A percentile compares a stretch with the other conserved stretches of the same genome.
Evolutionary conservation across 1,140 invertebrate species (phyloP).

Genomic region (Sogatella furcifera): DNA sequence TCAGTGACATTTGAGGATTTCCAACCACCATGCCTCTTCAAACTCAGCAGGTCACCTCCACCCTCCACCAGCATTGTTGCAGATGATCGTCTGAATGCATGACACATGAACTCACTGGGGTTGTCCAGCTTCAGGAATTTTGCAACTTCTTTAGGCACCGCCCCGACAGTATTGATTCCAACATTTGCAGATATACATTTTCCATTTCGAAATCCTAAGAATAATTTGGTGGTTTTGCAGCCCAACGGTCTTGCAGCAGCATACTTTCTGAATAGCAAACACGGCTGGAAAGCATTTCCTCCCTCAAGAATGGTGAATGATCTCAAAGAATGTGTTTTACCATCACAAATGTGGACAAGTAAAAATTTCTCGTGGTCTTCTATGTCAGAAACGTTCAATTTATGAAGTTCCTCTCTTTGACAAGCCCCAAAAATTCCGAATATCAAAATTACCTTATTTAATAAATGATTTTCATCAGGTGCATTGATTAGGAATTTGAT

Average conservation of each 20-base stretch:
- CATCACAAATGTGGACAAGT: background rate
- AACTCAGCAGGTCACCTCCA: slow-evolving; percentile 1
- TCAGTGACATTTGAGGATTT: slow-evolving; percentile 1
- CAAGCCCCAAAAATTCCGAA: background rate
- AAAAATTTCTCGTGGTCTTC: background rate
- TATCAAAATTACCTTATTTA: slow-evolving; percentile 1
- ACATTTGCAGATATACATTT: slow-evolving; percentile 2
- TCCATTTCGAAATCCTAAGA: background rate
- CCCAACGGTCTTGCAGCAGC: too few relatives aligned
- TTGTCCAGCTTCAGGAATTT: background rate
- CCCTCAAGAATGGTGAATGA: background rate
- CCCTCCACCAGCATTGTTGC: slow-evolving; percentile 7
- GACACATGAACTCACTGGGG: background rate
- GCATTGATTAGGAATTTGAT: background rate
- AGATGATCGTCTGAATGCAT: background rate
- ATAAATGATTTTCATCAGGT: background rate
- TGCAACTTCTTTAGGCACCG: background rate
- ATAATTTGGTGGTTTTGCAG: too few relatives aligned
- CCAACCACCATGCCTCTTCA: slow-evolving; percentile 12
- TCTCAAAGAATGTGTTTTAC: background rate
- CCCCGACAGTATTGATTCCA: slow-evolving; percentile 1
- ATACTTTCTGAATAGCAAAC: too few relatives aligned
- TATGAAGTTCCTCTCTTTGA: background rate
- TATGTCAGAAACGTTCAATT: background rate
- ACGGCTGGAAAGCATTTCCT: too few relatives aligned